Percentiles rank a stretch among this genome's conserved stretches.
These are phyloP conservation scores for Sphaeramia orbicularis DNA, from an alignment of 2,797 vertebrate species.

Conservation along the genomic window DNA sequence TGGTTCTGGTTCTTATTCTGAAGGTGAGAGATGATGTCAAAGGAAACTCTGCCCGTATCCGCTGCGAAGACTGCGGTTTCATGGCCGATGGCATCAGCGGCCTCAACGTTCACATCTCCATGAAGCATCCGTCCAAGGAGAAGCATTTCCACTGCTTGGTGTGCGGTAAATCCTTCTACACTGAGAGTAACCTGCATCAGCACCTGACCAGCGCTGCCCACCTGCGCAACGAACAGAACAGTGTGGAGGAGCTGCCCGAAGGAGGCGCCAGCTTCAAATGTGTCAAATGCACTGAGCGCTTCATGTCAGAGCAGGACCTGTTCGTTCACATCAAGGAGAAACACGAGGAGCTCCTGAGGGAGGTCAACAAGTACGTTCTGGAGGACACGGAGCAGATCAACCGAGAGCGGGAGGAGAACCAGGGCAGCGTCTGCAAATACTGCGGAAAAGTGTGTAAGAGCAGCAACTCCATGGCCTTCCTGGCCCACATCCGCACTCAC, in stretches of 20 bases:
- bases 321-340: constrained; percentile 98
- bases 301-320: constrained; percentile 93
- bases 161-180: constrained; percentile 98
- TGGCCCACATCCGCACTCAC: constrained; percentile 97
- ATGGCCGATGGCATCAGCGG: constrained; percentile 96
- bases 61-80: constrained; percentile 97
- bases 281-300: constrained; percentile 95
- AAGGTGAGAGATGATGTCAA: constrained; percentile 55
- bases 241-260: constrained; percentile 94
- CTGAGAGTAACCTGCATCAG: constrained; percentile 97
- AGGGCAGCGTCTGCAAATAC: constrained; percentile 96
- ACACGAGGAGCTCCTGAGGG: constrained; percentile 94
- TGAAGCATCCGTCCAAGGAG: constrained; percentile 98
- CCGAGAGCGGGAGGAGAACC: constrained; percentile 96
- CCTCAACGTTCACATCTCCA: constrained; percentile 97
- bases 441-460: constrained; percentile 98
- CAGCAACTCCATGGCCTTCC: constrained; percentile 99
- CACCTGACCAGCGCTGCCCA: constrained; percentile 96
- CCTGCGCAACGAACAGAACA: constrained; percentile 93
- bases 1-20: too few relatives aligned
- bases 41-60: constrained; percentile 84
- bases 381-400: constrained; percentile 99
- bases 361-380: constrained; percentile 98
- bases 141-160: constrained; percentile 97
- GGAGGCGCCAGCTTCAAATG: constrained; percentile 96